A percentile compares a stretch with the other conserved stretches of the same genome.
These are phyloP conservation scores for Phaenicophaeus curvirostris DNA, from an alignment of 2,797 vertebrate species.

Conservation along the genomic window DNA sequence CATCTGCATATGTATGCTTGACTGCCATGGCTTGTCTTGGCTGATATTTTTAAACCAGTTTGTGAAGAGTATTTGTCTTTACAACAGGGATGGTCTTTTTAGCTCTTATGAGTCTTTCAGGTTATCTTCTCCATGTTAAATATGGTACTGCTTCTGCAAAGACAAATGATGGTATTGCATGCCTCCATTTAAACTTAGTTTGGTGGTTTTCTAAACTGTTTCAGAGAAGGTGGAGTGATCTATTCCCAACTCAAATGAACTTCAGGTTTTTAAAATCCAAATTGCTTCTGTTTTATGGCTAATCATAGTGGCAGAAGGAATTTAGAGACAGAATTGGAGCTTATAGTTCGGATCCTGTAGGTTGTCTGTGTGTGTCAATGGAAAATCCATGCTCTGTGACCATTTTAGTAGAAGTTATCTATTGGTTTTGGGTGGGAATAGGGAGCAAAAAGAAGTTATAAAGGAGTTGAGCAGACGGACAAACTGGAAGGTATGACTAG, in stretches of 20 bases:
- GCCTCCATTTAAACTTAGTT: neutral
- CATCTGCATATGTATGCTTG: neutral
- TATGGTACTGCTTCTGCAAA: neutral
- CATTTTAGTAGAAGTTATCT: neutral
- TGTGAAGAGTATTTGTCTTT: neutral
- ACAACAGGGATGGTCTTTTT: neutral
- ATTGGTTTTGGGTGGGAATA: neutral
- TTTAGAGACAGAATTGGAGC: neutral
- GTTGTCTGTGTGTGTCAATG: neutral
- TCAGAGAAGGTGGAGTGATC: neutral
- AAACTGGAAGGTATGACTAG: neutral
- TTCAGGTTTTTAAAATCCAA: neutral
- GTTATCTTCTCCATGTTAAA: neutral
- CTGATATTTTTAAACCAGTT: neutral
- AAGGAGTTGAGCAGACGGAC: neutral
- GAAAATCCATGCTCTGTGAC: neutral
- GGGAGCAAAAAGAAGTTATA: neutral
- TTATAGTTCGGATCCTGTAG: constrained; percentile 13
- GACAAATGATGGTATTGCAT: neutral
- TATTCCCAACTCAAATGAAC: neutral
- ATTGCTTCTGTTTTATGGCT: neutral
- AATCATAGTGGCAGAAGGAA: neutral
- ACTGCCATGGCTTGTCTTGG: neutral
- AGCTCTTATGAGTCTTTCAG: neutral
- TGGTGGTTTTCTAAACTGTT: neutral